Percentiles rank a stretch among this genome's conserved stretches.
Evolutionary conservation across 2,113 vertebrate species (phyloP).

Genomic region (Pantherophis guttatus): DNA sequence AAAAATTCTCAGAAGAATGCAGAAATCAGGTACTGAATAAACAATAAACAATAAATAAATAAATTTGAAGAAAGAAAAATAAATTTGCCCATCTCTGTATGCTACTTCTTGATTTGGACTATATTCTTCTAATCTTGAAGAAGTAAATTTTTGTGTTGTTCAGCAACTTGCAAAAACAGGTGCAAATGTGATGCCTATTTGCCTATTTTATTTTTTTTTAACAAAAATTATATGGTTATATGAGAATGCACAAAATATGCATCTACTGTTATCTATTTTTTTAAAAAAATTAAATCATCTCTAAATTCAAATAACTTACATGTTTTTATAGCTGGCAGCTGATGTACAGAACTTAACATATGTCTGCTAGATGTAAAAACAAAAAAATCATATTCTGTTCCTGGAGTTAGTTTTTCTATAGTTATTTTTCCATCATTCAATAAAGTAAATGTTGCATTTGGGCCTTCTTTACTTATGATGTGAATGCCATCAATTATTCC

Average conservation of each 20-base stretch:
- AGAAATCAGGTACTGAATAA: neutral
- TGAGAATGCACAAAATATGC: neutral
- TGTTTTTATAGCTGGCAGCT: conserved; percentile 72
- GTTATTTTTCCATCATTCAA: conserved; percentile 58
- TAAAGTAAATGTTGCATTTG: conserved; percentile 55
- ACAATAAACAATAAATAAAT: neutral
- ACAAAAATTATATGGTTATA: neutral
- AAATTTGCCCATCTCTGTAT: neutral
- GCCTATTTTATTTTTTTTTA: neutral
- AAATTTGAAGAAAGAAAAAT: neutral
- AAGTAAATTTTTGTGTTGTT: neutral
- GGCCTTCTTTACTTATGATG: conserved; percentile 52
- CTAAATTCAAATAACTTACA: conserved; percentile 68
- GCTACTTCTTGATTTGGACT: neutral
- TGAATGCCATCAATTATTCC: conserved; percentile 70
- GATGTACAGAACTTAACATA: conserved; percentile 69
- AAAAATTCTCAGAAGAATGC: neutral
- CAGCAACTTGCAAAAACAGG: neutral
- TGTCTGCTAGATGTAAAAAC: conserved; percentile 72
- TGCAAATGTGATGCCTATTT: neutral
- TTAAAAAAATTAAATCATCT: neutral
- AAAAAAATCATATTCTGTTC: conserved; percentile 74
- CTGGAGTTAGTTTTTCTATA: conserved; percentile 72
- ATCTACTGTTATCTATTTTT: neutral
- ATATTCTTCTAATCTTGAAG: neutral